phyloP scores from a whole-genome alignment of 1,140 invertebrate genomes.

The Lepidurus couesii region DNA sequence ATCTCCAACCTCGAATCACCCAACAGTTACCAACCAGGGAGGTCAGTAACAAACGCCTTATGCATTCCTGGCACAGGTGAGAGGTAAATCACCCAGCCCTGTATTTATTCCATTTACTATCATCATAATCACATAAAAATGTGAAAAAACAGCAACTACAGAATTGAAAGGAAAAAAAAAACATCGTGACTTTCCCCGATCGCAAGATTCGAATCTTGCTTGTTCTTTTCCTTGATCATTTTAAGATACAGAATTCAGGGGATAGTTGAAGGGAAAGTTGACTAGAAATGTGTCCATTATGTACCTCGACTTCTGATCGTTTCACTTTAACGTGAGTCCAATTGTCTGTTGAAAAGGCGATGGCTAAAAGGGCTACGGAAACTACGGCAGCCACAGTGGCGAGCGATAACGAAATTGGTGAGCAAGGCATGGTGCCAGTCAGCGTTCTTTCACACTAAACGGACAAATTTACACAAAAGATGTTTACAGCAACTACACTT shows the following conservation, averaged over 20 bases:
- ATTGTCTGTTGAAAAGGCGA: slow-evolving; percentile 48
- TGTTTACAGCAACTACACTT: background rate
- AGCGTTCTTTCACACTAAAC: background rate
- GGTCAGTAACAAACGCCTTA: background rate
- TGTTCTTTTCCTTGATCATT: no score
- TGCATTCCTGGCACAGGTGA: background rate
- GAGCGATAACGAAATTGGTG: slow-evolving; percentile 46
- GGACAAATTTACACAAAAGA: background rate
- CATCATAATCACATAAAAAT: no score
- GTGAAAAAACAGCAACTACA: no score
- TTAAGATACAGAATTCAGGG: no score
- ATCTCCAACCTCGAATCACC: background rate
- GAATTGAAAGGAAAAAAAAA: no score
- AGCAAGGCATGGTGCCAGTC: slow-evolving; percentile 43
- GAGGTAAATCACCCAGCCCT: background rate
- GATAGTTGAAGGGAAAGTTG: background rate
- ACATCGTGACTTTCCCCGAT: no score
- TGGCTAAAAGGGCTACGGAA: slow-evolving; percentile 46
- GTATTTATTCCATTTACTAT: no score
- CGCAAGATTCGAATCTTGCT: no score
- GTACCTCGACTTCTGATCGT: slow-evolving; percentile 42
- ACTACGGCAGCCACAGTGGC: slow-evolving; percentile 47
- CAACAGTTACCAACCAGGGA: background rate
- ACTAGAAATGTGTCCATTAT: background rate
- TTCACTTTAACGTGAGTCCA: slow-evolving; percentile 47